Evolutionary conservation across 2,888 invertebrate genomes (phyloP), one percentile per base, ranked within the genome.

Genomic region (Euzophera pinguis): DNA sequence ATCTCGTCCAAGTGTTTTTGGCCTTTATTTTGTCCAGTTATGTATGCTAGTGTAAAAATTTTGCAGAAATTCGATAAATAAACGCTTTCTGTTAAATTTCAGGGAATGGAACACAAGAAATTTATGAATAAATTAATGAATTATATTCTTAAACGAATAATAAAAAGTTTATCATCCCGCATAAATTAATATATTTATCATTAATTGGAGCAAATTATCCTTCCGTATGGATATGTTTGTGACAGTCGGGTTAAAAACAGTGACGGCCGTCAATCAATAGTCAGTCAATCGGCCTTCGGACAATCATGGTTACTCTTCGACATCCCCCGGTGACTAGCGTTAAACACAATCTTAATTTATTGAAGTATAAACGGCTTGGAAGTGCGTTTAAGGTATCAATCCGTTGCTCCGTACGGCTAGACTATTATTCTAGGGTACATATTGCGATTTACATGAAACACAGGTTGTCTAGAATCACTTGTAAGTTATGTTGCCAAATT

Each of bases 291-390:
- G 38, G 12, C 37, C 39, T 3, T 47, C 35, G 34, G 8, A 17
- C 48, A 14, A 16, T 32, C 38, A 16, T 50, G 49, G 49, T 7
- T 9, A 4, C 17, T 41, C 41, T 3, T 22, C 8, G 49, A 13
- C 32, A 27, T 14, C 34, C 29, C 32, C 9, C 27, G 45, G 9
- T 50, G 49, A 50, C 49, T 38, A 48, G 48, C 49, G 49, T 39
- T 39, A 50, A 29, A 39, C 39, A 39, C 39, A 39, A 27, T 39
- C 41, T 50, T 50, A 39, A 50, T 50, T 35, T 41, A 50, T 41
- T 39, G 45, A 45, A 45, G 45, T 45, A 45, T 45, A 32, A 45
- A 38, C 14, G 39, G 16, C 14, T 14, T 16, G 1, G 3, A 3
- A 39, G 39, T 3, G 5, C 9, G 8, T 16, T 7, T 37, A 39